Evolutionary conservation across 2,797 vertebrate genomes (phyloP).

Genomic region (Gymnocypris eckloni): DNA sequence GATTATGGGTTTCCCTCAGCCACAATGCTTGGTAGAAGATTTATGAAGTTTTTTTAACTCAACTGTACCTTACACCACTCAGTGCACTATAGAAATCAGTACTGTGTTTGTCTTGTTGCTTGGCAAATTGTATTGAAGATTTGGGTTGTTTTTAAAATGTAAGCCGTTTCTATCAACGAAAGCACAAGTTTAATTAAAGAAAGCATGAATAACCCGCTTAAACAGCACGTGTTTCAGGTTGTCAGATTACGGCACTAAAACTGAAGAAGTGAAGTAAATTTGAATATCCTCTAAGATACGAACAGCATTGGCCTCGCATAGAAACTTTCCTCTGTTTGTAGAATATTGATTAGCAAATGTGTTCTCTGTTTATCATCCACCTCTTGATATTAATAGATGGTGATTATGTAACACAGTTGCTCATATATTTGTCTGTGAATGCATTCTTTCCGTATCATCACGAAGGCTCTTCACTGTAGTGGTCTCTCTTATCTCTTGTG

Average conservation of each 20-base stretch:
- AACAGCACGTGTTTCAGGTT: neutral
- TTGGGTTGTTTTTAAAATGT: neutral
- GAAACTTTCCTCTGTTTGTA: neutral
- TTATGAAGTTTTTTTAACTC: neutral
- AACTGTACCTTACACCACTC: neutral
- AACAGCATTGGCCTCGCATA: neutral
- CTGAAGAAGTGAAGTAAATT: neutral
- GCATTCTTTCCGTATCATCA: conserved; percentile 34
- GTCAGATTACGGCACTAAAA: neutral
- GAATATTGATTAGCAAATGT: neutral
- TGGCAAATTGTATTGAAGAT: neutral
- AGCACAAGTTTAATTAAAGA: neutral
- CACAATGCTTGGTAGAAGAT: conserved; percentile 11
- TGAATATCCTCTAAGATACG: neutral
- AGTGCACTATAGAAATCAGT: neutral
- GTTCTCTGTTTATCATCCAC: neutral
- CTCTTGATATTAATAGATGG: conserved; percentile 1
- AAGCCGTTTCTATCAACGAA: neutral
- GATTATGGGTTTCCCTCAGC: neutral
- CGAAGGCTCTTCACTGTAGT: conserved; percentile 35
- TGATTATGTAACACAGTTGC: neutral
- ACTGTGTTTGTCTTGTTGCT: neutral
- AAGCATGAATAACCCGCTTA: neutral
- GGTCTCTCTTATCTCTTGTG: conserved; percentile 12
- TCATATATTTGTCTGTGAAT: conserved; percentile 3